Conservation (phyloP, 1,140 invertebrate species). For the Luehdorfia chinensis region DNA sequence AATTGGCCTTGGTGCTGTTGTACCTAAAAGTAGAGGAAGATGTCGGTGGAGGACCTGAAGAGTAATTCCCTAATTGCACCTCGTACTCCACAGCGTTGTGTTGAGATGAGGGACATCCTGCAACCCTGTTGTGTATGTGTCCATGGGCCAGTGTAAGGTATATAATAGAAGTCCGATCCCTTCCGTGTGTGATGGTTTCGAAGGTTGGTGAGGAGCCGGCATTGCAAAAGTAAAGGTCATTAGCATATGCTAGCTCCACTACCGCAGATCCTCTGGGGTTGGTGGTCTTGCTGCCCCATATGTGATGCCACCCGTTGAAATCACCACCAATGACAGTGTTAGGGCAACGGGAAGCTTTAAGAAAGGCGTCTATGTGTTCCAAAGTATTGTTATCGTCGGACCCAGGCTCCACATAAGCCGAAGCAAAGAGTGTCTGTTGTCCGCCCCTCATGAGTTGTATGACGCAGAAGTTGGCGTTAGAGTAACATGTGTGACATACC, state of each 20-base stretch:
- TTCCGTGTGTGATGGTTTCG: not conserved
- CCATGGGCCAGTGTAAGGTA: not conserved
- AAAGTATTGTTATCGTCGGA: too few relatives aligned
- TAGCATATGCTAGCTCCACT: not conserved
- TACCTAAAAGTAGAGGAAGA: not conserved
- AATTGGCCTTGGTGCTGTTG: not conserved
- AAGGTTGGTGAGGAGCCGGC: not conserved
- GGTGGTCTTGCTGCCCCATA: not conserved
- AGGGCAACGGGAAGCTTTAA: too few relatives aligned
- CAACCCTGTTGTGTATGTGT: not conserved
- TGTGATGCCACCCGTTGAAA: not conserved
- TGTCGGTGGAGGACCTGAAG: not conserved
- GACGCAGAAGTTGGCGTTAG: too few relatives aligned
- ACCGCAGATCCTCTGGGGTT: not conserved
- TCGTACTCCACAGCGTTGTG: not conserved
- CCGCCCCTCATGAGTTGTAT: too few relatives aligned
- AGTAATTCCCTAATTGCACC: too few relatives aligned
- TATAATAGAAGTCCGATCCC: not conserved
- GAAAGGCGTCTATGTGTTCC: too few relatives aligned
- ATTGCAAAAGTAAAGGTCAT: not conserved
- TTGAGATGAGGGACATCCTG: not conserved
- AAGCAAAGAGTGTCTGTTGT: too few relatives aligned
- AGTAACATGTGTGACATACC: too few relatives aligned
- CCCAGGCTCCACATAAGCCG: too few relatives aligned
- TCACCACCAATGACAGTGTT: not conserved